phyloP scores from a whole-genome alignment of 2,888 invertebrate genomes.

The Clostera curtula region DNA sequence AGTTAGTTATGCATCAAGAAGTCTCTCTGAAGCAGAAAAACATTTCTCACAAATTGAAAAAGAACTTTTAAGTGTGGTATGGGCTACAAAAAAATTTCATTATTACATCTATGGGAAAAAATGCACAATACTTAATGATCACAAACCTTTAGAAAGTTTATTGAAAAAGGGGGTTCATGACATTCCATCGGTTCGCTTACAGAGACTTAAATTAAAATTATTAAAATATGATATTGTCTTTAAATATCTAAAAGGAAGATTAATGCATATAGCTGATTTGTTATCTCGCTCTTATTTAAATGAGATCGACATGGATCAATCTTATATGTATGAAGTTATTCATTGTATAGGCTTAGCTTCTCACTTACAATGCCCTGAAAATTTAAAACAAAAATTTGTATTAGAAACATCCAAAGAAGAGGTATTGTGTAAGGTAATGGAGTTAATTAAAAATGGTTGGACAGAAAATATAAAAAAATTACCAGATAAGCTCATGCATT shows the following conservation, averaged over 20 bases:
- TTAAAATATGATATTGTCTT: conserved; percentile 1
- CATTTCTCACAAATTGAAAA: background rate
- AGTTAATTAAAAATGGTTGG: too few relatives aligned
- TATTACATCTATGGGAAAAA: background rate
- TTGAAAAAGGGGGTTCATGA: conserved; percentile 3
- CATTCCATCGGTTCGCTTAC: conserved; percentile 5
- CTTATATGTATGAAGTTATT: conserved; percentile 4
- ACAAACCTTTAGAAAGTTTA: conserved; percentile 2
- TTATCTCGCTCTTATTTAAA: conserved; percentile 5
- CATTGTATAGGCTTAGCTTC: conserved; percentile 5
- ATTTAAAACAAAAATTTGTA: too few relatives aligned
- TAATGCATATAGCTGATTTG: conserved; percentile 6
- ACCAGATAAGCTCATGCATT: too few relatives aligned
- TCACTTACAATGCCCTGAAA: too few relatives aligned
- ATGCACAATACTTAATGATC: conserved; percentile 2
- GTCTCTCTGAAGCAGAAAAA: background rate
- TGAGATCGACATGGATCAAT: conserved; percentile 4
- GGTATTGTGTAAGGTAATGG: too few relatives aligned
- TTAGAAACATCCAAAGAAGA: too few relatives aligned
- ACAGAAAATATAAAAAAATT: too few relatives aligned
- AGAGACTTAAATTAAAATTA: conserved; percentile 4
- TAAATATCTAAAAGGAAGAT: background rate
- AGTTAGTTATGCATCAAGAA: background rate
- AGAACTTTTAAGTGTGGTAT: background rate
- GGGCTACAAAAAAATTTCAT: background rate